Evolutionary conservation across 1,140 invertebrate genomes (phyloP).

Genomic region (Heterodera carotae): DNA sequence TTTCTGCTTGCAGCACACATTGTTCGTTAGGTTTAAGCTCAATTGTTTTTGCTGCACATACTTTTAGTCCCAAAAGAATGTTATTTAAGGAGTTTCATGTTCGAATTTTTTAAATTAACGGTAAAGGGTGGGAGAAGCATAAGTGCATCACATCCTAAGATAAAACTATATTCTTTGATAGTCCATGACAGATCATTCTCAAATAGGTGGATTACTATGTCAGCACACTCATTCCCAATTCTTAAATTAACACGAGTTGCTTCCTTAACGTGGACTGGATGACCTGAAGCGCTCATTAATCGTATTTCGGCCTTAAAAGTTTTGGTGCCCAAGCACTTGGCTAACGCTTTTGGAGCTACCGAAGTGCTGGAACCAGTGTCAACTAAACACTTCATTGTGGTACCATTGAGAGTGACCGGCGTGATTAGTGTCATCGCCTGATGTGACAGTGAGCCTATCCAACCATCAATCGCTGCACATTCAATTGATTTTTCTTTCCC

Average conservation of each 20-base stretch:
- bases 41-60: neutral
- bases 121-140: neutral
- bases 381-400: neutral
- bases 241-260: neutral
- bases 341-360: neutral
- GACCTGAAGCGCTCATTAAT: neutral
- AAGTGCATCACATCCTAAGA: conserved; percentile 11
- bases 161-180: neutral
- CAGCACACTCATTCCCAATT: neutral
- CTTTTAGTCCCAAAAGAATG: neutral
- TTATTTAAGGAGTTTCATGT: neutral
- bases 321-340: neutral
- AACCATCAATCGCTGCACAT: neutral
- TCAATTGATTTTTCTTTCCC: neutral
- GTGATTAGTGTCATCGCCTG: neutral
- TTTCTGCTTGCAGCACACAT: neutral
- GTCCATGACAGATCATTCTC: neutral
- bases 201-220: neutral
- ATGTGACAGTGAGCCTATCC: neutral
- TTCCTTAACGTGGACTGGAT: neutral
- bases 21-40: neutral
- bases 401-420: neutral
- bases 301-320: neutral
- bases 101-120: neutral
- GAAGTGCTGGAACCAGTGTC: neutral